Evolutionary conservation across 2,888 invertebrate genomes (phyloP), one percentile per base, ranked within the genome.

Genomic region (Plemyria rubiginata): DNA sequence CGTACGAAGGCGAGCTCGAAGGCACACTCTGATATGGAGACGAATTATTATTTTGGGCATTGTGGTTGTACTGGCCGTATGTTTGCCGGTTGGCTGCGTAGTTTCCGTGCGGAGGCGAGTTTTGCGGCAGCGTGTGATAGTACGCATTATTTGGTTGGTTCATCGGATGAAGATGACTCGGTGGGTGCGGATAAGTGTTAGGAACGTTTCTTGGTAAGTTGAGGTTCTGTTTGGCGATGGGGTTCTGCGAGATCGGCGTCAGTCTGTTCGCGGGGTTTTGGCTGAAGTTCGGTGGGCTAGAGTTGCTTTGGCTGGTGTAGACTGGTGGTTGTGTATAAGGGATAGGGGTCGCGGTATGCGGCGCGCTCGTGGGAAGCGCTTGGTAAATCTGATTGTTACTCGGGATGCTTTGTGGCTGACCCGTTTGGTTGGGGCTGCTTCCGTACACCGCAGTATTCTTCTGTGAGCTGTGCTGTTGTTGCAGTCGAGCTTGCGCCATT

Each of bases 21-120:
- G 93, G 93, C 67, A 91, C 85, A 75, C 87, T 87, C 86, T 93
- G 92, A 83, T 93, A 93, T 64, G 91, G 85, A 62, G 89, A 82
- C 66, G 81, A 74, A 67, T 60, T 66, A 51, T 79, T 85, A 72
- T 69, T 80, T 68, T 79, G 86, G 32, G 75, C 67, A 28, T 51
- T 60, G 22, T 51, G 54, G 65, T 76, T 65, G 54, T 66, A 54
- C 49, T 68, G 70, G 62, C 74, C 78, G 67, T 80, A 84, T 65
- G 41, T 22, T 29, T 84, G 90, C 28, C 88, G 83, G 60, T 79
- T 87, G 48, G 80, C 68, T 64, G 76, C 75, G 71, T 84, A 86
- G 68, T 74, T 80, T 68, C 64, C 78, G 52, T 79, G 72, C 60
- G 84, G 70, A 5, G 84, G 73, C 43, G 85, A 76, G 43, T 86